Percentiles rank a stretch among this genome's conserved stretches.
These are phyloP conservation scores for Gasterosteus nipponicus DNA, from an alignment of 2,113 vertebrate genomes.

Conservation along the genomic window DNA sequence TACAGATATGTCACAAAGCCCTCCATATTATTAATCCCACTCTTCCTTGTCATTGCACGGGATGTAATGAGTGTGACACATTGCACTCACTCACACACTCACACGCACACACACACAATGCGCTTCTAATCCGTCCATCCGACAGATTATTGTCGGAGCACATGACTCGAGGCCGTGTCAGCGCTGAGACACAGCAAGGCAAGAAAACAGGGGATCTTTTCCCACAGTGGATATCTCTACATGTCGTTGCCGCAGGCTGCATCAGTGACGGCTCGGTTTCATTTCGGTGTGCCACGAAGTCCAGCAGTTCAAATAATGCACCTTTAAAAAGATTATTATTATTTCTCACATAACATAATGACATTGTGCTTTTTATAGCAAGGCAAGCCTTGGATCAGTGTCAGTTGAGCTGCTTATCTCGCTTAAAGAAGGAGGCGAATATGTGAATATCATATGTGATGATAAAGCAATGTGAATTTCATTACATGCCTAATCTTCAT, in stretches of 20 bases:
- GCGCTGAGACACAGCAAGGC: not conserved
- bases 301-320: not conserved
- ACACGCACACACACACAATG: not conserved
- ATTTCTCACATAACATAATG: not conserved
- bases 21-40: constrained; percentile 41
- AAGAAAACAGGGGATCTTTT: constrained; percentile 1
- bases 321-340: not conserved
- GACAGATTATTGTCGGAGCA: not conserved
- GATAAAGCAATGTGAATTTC: constrained; percentile 15
- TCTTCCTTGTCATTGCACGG: constrained; percentile 4
- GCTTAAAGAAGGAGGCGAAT: not conserved
- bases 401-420: not conserved
- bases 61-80: not conserved
- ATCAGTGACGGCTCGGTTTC: not conserved
- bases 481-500: constrained; percentile 11
- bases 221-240: not conserved
- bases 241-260: not conserved
- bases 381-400: too few species aligned
- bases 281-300: not conserved
- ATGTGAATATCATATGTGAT: constrained; percentile 4
- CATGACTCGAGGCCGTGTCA: not conserved
- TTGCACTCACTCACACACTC: not conserved
- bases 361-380: not conserved
- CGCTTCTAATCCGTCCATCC: not conserved
- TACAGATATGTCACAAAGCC: constrained; percentile 22